phyloP scores from a whole-genome alignment of 1,140 invertebrate genomes.

The Dreissena polymorpha region DNA sequence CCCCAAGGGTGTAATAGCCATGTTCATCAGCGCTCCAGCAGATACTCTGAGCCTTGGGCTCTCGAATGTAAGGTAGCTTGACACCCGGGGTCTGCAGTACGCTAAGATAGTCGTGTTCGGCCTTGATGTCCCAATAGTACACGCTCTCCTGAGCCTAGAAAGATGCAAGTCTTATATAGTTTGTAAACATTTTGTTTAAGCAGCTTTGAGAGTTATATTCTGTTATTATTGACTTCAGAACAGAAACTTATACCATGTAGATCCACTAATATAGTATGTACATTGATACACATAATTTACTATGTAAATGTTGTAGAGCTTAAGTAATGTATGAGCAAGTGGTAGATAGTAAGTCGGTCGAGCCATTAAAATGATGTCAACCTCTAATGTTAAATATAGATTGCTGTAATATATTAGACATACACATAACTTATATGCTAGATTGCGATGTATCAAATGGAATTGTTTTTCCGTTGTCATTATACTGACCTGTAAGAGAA shows the following conservation, averaged over 20 bases:
- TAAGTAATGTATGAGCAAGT: too few species aligned
- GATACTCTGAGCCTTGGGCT: not conserved
- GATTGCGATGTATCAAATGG: too few species aligned
- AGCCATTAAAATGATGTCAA: too few species aligned
- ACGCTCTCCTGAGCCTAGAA: not conserved
- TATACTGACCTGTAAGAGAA: constrained; percentile 29
- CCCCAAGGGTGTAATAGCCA: constrained; percentile 51
- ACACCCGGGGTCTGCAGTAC: not conserved
- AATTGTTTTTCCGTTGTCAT: too few species aligned
- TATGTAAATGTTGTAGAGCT: too few species aligned
- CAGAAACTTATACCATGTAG: not conserved
- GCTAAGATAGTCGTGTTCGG: not conserved
- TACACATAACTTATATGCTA: too few species aligned
- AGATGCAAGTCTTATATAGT: not conserved
- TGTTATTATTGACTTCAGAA: too few species aligned
- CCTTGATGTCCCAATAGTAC: constrained; percentile 20
- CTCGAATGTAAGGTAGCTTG: constrained; percentile 22
- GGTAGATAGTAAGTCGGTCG: too few species aligned
- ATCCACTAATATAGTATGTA: too few species aligned
- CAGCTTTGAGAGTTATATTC: not conserved
- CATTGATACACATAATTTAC: too few species aligned
- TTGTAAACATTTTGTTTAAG: not conserved
- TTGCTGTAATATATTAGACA: too few species aligned
- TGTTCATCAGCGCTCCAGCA: constrained; percentile 26
- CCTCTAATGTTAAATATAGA: too few species aligned